Percentiles rank a stretch among this genome's conserved stretches.
Conservation (phyloP, 1,140 invertebrate genomes). For the Achroia grisella region DNA sequence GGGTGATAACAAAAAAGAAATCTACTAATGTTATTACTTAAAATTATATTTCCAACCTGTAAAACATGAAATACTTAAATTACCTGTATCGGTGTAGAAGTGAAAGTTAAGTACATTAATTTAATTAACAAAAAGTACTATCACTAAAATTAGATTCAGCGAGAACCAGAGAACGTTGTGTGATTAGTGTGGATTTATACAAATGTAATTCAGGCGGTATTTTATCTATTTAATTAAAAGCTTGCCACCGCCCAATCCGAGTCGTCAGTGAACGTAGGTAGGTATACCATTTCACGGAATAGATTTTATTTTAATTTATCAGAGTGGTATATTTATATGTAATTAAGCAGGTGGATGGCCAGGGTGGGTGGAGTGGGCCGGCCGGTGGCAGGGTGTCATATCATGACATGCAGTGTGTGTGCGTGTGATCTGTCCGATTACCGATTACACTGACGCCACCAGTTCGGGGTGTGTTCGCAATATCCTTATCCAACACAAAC, state of each 20-base stretch:
- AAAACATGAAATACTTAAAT: too few species aligned
- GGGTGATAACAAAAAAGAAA: too few species aligned
- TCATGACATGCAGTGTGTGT: conserved; percentile 7
- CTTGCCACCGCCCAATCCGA: conserved; percentile 5
- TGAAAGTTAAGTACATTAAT: too few species aligned
- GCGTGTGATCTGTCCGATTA: conserved; percentile 14
- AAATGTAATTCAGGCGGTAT: conserved; percentile 5
- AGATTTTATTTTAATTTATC: conserved; percentile 34
- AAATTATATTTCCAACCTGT: too few species aligned
- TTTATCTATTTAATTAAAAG: conserved; percentile 14
- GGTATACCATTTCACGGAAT: conserved; percentile 23
- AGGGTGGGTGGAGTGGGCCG: background rate
- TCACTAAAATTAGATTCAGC: too few species aligned
- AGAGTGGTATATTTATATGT: conserved; percentile 26
- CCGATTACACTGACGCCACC: conserved; percentile 5
- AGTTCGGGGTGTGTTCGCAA: conserved; percentile 18
- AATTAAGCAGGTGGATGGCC: conserved; percentile 14
- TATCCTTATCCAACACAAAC: background rate
- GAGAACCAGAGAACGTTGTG: background rate
- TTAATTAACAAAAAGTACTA: too few species aligned
- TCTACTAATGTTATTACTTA: too few species aligned
- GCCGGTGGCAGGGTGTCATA: background rate
- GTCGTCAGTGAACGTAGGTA: conserved; percentile 4
- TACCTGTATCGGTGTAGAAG: too few species aligned
- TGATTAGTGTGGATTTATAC: conserved; percentile 8